Base-by-base conservation (phyloP, 2,113 vertebrate species). In the Marmota flaviventris region DNA sequence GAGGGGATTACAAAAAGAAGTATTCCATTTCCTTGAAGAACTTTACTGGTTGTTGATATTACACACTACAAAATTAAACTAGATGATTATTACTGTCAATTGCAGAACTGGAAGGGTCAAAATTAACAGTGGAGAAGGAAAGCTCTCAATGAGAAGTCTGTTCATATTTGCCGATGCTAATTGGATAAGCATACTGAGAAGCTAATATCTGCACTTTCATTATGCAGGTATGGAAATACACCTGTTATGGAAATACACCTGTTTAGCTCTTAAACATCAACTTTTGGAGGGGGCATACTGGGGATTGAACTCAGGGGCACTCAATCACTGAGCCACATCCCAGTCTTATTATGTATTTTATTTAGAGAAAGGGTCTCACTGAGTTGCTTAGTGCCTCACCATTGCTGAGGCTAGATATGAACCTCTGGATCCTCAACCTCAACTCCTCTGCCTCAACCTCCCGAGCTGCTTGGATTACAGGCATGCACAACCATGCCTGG, bases 11-110 rank as follows among this genome's bases (percentile, higher is more conserved):
- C 20, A 27, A 81, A 82, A 32, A 95, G 76, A 86, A 91, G 20
- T 61, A 69, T 85, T 94, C 42, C 17, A 79, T 88, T 96, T 96
- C 85, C 65, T 90, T 65, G 87, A 96, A 82, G 85, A 96, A 94
- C 8, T 89, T 65, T 56, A 42, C 58, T 87, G 10, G 12, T 61
- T 65, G 86, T 72, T 85, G 87, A 93, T 58, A 88, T 42, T 69
- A 45, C 56, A 79, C 39, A 67, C 32, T 93, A 79, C 37, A 79
- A 91, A 96, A 96, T 94, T 65, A 97, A 97, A 73, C 56, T 69
- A 85, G 39, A 73, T 78, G 48, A 95, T 89, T 85, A 96, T 89
- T 85, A 73, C 24, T 94, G 73, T 96, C 83, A 90, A 18, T 53
- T 93, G 85, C 78, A 76, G 78, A 97, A 95, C 5, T 79, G 37